phyloP scores from a whole-genome alignment of 2,888 invertebrate genomes.

The Volucella inflata region DNA sequence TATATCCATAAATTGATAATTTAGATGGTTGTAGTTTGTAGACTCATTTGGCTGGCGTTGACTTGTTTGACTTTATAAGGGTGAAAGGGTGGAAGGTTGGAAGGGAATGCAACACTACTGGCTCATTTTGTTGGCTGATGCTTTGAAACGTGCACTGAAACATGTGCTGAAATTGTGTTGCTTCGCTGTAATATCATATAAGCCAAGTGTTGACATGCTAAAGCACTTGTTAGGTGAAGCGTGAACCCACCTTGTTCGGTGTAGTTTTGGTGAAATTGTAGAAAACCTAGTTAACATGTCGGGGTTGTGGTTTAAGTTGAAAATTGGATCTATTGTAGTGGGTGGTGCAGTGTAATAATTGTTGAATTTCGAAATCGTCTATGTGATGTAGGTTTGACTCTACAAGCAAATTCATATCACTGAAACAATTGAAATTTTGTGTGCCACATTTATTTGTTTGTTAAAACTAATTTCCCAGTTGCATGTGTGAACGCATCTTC shows the following conservation, averaged over 20 bases:
- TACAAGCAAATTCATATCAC: no score
- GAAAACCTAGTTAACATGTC: background rate
- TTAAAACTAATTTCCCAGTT: no score
- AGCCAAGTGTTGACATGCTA: conserved; percentile 54
- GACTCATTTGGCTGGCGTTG: conserved; percentile 3
- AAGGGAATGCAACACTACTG: background rate
- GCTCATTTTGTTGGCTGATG: conserved; percentile 8
- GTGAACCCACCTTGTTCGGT: background rate
- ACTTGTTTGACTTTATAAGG: conserved; percentile 23
- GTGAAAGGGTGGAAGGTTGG: background rate
- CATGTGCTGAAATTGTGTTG: conserved; percentile 53
- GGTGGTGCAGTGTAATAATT: no score
- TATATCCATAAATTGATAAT: conserved; percentile 59
- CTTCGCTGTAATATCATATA: conserved; percentile 51
- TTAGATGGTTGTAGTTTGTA: conserved; percentile 35
- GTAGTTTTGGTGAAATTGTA: conserved; percentile 19
- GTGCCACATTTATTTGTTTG: no score
- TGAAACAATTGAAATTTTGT: no score
- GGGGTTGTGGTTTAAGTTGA: background rate
- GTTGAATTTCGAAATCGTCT: no score
- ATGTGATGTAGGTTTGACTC: no score
- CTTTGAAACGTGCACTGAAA: conserved; percentile 46
- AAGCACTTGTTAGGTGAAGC: conserved; percentile 54
- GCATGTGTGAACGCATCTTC: no score
- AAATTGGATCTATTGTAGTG: no score